Conservation (phyloP, 2,113 vertebrate species). For the Meleagris gallopavo region DNA sequence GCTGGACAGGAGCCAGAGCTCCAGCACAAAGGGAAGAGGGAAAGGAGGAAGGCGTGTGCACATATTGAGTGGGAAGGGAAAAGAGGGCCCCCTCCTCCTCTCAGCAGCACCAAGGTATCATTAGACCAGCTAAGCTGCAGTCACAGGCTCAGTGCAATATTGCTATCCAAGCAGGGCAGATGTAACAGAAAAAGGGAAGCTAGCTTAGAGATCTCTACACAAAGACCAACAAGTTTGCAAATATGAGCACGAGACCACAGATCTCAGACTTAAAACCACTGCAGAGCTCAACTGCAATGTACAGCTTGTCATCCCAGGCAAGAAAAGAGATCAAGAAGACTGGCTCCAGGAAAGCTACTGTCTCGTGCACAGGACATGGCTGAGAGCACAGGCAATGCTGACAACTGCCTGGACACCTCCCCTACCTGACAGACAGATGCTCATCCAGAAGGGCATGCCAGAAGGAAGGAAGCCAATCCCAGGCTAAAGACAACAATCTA, state of each 20-base stretch:
- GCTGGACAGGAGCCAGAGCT: neutral
- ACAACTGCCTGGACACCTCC: neutral
- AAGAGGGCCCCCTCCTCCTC: neutral
- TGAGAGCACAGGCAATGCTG: neutral
- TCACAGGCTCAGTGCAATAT: neutral
- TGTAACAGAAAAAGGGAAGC: neutral
- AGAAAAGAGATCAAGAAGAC: neutral
- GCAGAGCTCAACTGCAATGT: neutral
- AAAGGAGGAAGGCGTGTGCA: neutral
- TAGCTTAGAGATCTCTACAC: neutral
- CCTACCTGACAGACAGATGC: neutral
- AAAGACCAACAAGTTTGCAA: neutral
- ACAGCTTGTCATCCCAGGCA: neutral
- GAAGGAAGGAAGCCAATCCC: neutral
- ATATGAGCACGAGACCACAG: neutral
- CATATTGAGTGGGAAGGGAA: neutral
- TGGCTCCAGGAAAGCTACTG: neutral
- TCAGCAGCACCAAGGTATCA: accelerated
- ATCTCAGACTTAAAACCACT: neutral
- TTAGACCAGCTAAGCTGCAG: neutral
- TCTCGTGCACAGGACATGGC: neutral
- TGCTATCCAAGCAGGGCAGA: neutral
- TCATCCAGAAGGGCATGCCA: neutral
- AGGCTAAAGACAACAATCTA: neutral
- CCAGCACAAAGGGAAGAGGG: neutral